These are phyloP conservation scores for mouse (Mus musculus) DNA, from an alignment of 2,113 vertebrate species.

Conservation along the genomic window GRCm39 chr14:54576001-54576500, in stretches of 20 bases:
- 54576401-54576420: background rate
- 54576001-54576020: too few species aligned
- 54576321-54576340: background rate
- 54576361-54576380: background rate
- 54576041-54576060: too few species aligned
- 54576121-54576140: background rate
- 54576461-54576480: background rate
- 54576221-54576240: background rate
- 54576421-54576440: background rate
- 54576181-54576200: background rate
- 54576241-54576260: background rate
- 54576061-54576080: too few species aligned
- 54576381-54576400: background rate
- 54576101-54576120: background rate
- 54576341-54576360: background rate
- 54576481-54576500: too few species aligned
- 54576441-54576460: background rate
- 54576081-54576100: too few species aligned
- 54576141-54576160: background rate
- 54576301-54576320: background rate
- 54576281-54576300: background rate
- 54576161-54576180: background rate
- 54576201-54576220: background rate
- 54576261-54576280: background rate
- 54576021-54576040: too few species aligned